Evolutionary conservation across 2,888 invertebrate genomes (phyloP), one percentile per base, ranked within the genome.

Genomic region (Leistus spinibarbis): DNA sequence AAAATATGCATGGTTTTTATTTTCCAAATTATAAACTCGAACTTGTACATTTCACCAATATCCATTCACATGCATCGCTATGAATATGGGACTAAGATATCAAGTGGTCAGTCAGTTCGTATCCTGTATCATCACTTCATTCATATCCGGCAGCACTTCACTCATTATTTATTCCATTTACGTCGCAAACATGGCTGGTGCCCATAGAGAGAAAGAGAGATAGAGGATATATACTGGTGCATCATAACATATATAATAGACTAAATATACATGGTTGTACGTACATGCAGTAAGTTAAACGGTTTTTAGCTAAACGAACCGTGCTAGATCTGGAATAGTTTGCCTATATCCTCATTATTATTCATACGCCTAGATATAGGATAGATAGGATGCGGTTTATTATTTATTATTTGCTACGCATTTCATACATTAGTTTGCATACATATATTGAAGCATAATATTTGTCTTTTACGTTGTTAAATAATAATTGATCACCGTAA

Each of bases 71-170:
- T n/a, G n/a, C n/a, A n/a, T n/a, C n/a, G n/a, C n/a, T n/a, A n/a
- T n/a, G n/a, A n/a, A n/a, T n/a, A n/a, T n/a, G n/a, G n/a, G n/a
- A n/a, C n/a, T n/a, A 40, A 40, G 40, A 64, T 71, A 64, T 71
- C 63, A 62, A 62, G 64, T 71, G 63, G 23, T 54, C 64, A 23
- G 71, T 53, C 53, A 64, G 22, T 64, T 53, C 54, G 19, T 64
- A 64, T 54, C 64, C 54, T 23, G 63, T 60, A 0, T 19, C 20
- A 16, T 60, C 20, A 60, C 19, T 40, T 20, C 17, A 60, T 19
- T 60, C 20, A 16, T 16, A 19, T 60, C 60, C 22, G 16, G 60
- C 20, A 40, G 40, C 19, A 17, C 20, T 22, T 60, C 60, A 3
- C 17, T 60, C 60, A 60, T 60, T 60, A 60, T 17, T 60, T 60